Percentiles rank a stretch among this genome's conserved stretches.
These are phyloP conservation scores for Ichneumon xanthorius DNA, from an alignment of 2,888 invertebrate genomes.

Conservation along the genomic window DNA sequence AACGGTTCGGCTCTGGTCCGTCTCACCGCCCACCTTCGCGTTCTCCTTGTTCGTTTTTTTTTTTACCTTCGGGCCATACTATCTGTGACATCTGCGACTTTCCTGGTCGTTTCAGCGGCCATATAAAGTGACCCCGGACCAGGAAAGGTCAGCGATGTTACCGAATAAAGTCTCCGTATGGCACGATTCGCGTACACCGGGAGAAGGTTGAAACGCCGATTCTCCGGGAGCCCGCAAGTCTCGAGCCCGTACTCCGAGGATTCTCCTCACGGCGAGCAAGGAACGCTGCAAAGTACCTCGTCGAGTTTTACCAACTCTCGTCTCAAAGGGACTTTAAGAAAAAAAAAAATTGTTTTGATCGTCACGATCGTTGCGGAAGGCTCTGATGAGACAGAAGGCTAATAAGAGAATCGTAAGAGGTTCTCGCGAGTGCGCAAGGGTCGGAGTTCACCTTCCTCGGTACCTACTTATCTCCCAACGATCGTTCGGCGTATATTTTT, in stretches of 20 bases:
- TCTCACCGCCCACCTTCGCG: constrained; percentile 33
- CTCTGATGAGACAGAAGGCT: constrained; percentile 33
- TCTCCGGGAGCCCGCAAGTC: constrained; percentile 43
- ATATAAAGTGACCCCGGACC: constrained; percentile 59
- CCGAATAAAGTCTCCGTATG: constrained; percentile 54
- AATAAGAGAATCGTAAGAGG: constrained; percentile 51
- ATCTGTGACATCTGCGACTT: constrained; percentile 67
- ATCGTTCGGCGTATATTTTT: constrained; percentile 44
- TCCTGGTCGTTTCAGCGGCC: constrained; percentile 61
- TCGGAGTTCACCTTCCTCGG: constrained; percentile 43
- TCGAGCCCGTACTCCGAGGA: constrained; percentile 24
- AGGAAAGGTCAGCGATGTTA: constrained; percentile 62
- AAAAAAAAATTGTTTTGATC: constrained; percentile 14
- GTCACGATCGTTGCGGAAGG: not conserved
- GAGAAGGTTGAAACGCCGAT: constrained; percentile 25
- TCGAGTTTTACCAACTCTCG: constrained; percentile 34
- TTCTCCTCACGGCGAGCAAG: constrained; percentile 2
- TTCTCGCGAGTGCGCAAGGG: constrained; percentile 10
- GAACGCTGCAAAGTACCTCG: constrained; percentile 27
- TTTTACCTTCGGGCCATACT: constrained; percentile 48
- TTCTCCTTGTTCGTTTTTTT: constrained; percentile 29
- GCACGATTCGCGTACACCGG: constrained; percentile 20
- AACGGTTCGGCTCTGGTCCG: constrained; percentile 3
- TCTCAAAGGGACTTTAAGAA: constrained; percentile 17
- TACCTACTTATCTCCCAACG: constrained; percentile 51